These are phyloP conservation scores for Gallinago nigripennis DNA, from an alignment of 2,797 vertebrate genomes.

Conservation along the genomic window DNA sequence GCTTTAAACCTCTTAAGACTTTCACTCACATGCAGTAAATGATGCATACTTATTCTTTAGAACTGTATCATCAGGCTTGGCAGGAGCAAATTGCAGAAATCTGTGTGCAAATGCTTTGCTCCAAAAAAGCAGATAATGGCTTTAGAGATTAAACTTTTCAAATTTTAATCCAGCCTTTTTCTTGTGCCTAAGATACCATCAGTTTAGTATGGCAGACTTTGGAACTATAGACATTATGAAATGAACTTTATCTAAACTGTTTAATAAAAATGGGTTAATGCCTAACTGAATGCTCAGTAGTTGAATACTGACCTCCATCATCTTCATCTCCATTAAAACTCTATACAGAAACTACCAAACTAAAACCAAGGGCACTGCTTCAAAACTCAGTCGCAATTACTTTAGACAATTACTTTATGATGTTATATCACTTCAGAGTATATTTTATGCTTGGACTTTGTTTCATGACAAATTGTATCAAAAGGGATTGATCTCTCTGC, in stretches of 20 bases:
- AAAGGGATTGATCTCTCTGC: background rate
- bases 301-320: background rate
- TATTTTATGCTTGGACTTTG: background rate
- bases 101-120: background rate
- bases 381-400: background rate
- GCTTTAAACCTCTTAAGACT: background rate
- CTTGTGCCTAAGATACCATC: background rate
- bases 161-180: background rate
- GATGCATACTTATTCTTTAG: background rate
- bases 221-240: background rate
- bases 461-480: background rate
- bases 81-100: background rate
- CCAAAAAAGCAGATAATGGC: background rate
- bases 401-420: conserved; percentile 12
- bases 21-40: background rate
- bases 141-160: background rate
- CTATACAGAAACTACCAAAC: background rate
- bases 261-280: conserved; percentile 21
- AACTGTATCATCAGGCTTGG: background rate
- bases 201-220: background rate
- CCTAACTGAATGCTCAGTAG: background rate
- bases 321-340: background rate
- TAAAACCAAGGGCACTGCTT: background rate
- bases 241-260: background rate
- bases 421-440: background rate